These are phyloP conservation scores for Melanchra persicariae DNA, from an alignment of 2,888 invertebrate species.

Conservation along the genomic window DNA sequence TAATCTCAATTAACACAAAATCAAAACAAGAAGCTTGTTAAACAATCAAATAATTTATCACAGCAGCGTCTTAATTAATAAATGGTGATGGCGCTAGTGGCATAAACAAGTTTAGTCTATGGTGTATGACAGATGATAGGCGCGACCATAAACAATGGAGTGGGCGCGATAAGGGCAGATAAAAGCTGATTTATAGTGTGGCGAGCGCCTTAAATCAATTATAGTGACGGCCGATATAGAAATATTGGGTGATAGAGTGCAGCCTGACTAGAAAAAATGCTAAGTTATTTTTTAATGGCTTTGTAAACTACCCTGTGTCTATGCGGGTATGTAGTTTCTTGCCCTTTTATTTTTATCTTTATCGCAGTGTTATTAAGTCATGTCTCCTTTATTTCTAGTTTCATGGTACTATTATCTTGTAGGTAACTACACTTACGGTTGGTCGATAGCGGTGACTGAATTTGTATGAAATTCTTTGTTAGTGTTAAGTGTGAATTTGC, in stretches of 20 bases:
- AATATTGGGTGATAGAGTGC: constrained; percentile 59
- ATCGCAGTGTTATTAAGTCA: not conserved
- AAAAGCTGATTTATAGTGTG: constrained; percentile 83
- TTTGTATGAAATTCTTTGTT: too few relatives aligned
- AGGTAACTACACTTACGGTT: not conserved
- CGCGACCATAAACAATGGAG: constrained; percentile 83
- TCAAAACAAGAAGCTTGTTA: constrained; percentile 26
- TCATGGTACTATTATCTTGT: not conserved
- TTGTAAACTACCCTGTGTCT: constrained; percentile 3
- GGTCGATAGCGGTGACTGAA: too few relatives aligned
- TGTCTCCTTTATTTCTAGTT: not conserved
- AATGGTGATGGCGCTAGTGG: constrained; percentile 44
- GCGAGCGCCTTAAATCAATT: constrained; percentile 84
- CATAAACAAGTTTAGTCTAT: constrained; percentile 66
- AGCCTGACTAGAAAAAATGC: constrained; percentile 48
- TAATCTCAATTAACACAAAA: constrained; percentile 16
- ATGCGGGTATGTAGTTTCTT: not conserved
- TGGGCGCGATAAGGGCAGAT: constrained; percentile 81
- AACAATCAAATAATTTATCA: constrained; percentile 12
- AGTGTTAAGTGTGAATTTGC: not conserved
- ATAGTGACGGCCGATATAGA: constrained; percentile 66
- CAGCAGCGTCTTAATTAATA: constrained; percentile 36
- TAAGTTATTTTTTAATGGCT: constrained; percentile 35
- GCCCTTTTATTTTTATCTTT: not conserved
- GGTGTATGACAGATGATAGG: constrained; percentile 81